phyloP scores from a whole-genome alignment of 2,797 vertebrate genomes.

The Schizopygopsis pylzovi region DNA sequence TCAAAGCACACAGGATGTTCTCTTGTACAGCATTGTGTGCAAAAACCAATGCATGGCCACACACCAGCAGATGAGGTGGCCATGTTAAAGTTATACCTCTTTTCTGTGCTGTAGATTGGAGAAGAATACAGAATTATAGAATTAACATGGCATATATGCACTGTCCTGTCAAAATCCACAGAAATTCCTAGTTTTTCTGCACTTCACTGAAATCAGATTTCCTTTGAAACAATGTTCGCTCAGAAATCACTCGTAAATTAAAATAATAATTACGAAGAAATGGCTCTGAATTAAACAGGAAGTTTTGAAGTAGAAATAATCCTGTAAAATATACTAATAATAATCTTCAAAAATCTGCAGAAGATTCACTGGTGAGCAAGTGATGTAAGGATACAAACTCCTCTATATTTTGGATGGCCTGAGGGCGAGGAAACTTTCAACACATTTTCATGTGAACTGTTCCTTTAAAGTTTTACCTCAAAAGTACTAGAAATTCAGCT shows the following conservation, averaged over 20 bases:
- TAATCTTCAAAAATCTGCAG: not conserved
- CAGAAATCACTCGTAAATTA: not conserved
- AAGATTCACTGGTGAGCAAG: not conserved
- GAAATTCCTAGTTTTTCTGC: not conserved
- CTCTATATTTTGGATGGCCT: not conserved
- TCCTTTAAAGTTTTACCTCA: not conserved
- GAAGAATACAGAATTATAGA: constrained; percentile 74
- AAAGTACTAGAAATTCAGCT: constrained; percentile 8
- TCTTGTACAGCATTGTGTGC: constrained; percentile 80
- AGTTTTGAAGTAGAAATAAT: not conserved
- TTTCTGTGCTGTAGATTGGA: constrained; percentile 92
- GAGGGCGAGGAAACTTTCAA: not conserved
- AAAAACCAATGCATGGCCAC: constrained; percentile 74
- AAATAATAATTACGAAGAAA: not conserved
- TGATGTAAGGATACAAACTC: not conserved
- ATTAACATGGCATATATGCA: constrained; percentile 15
- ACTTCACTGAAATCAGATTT: not conserved
- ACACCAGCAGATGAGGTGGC: constrained; percentile 65
- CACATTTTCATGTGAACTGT: too few species aligned
- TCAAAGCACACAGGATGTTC: constrained; percentile 82
- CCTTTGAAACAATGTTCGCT: not conserved
- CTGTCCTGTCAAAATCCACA: constrained; percentile 12
- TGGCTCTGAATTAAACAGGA: not conserved
- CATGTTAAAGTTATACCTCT: constrained; percentile 85
- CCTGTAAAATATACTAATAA: not conserved